Evolutionary conservation across 1,140 invertebrate genomes (phyloP).

Genomic region (Formica exsecta): DNA sequence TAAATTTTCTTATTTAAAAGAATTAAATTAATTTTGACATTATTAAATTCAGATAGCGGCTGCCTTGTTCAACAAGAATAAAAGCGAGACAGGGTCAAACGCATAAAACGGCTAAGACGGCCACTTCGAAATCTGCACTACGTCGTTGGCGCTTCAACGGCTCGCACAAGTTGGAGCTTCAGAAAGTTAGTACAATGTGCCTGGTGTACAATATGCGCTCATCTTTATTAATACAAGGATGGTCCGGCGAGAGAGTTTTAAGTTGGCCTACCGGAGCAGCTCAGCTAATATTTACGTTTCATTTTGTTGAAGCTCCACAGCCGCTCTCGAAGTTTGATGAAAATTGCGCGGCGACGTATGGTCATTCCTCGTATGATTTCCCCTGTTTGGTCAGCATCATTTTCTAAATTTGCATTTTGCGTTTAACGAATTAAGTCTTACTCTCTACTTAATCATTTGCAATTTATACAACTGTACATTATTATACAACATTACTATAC

Average conservation of each 20-base stretch:
- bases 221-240: slow-evolving; percentile 79
- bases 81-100: slow-evolving; percentile 27
- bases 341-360: slow-evolving; percentile 59
- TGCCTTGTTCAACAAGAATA: background rate
- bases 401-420: slow-evolving; percentile 23
- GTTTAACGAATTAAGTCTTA: slow-evolving; percentile 36
- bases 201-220: slow-evolving; percentile 77
- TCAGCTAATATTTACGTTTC: slow-evolving; percentile 81
- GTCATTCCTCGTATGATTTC: slow-evolving; percentile 18
- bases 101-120: background rate
- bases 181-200: slow-evolving; percentile 73
- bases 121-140: slow-evolving; percentile 16
- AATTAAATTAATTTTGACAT: background rate
- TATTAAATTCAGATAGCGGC: background rate
- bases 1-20: background rate
- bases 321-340: slow-evolving; percentile 67
- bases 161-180: slow-evolving; percentile 51
- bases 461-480: background rate
- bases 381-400: slow-evolving; percentile 40
- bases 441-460: slow-evolving; percentile 23
- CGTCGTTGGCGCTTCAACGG: slow-evolving; percentile 50
- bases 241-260: slow-evolving; percentile 71
- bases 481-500: background rate
- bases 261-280: slow-evolving; percentile 74
- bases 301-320: slow-evolving; percentile 72